Evolutionary conservation across 2,888 invertebrate genomes (phyloP), one percentile per base, ranked within the genome.

Genomic region (Patella caerulea): DNA sequence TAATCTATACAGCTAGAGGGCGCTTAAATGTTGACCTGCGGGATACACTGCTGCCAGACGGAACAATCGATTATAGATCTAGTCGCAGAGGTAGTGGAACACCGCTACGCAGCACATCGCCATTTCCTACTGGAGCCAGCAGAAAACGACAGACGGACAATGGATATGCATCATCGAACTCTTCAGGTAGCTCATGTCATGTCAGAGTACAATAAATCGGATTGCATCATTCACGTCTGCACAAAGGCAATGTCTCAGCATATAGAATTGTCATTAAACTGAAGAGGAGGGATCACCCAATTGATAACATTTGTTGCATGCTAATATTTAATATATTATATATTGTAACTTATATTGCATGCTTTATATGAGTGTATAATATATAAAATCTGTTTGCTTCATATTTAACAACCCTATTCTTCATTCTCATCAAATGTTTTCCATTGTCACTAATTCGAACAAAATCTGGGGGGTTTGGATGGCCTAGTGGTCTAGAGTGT

Each of bases 21-120:
- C 81, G 91, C 78, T 88, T 89, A 79, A 90, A 90, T 83, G 81
- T 83, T 76, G 91, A 91, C 79, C 88, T 91, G 71, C 87, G 90
- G 75, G 91, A 91, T 74, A 80, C 87, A 45, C 84, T 91, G 65
- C 77, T 84, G 69, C 79, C 75, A 56, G 79, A 72, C 79, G 83
- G 76, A 76, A 83, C 55, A 78, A 83, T 79, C 55, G 71, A 76
- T 45, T 52, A 76, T 29, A 29, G 19, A 2, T 71, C n/a, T 55
- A 76, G 17, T n/a, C 78, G 79, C 7, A 78, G 86, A 71, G 83
- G 87, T 69, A 85, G 84, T 75, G 86, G 86, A 45, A 86, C 86
- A 54, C 84, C 84, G 73, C 85, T 86, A 71, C 77, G 83, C 1
- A 80, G 84, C 19, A 81, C 77, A 45, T 83, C 84, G 14, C 84